These are phyloP conservation scores for Dendropsophus ebraccatus DNA, from an alignment of 2,113 vertebrate genomes.

Conservation along the genomic window DNA sequence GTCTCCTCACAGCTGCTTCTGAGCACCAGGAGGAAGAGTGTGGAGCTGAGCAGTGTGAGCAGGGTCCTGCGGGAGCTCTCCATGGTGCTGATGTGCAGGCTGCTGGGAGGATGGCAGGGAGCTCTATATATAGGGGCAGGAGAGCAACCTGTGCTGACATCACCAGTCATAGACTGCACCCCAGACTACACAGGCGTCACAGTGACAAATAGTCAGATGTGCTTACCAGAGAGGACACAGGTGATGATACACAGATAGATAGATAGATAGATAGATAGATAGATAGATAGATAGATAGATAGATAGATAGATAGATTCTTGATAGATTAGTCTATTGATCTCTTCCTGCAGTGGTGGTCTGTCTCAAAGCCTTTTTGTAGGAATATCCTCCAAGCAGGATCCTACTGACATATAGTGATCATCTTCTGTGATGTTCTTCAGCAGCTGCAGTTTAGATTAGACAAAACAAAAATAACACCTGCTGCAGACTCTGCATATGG, in stretches of 20 bases:
- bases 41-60: constrained; percentile 66
- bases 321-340: no score
- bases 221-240: not conserved
- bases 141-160: constrained; percentile 20
- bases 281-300: not conserved
- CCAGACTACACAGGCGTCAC: not conserved
- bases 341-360: not conserved
- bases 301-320: not conserved
- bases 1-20: constrained; percentile 67
- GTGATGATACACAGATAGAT: not conserved
- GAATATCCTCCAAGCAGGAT: no score
- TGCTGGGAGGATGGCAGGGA: not conserved
- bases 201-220: no score
- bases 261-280: not conserved
- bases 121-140: constrained; percentile 20
- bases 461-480: no score
- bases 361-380: not conserved
- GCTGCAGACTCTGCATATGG: no score
- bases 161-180: not conserved
- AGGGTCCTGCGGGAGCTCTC: constrained; percentile 71
- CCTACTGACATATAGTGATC: not conserved
- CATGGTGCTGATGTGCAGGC: constrained; percentile 72
- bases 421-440: not conserved
- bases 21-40: constrained; percentile 66
- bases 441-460: no score